A percentile compares a stretch with the other conserved stretches of the same genome.
Evolutionary conservation across 2,797 vertebrate species (phyloP).

Genomic region (Discoglossus pictus): DNA sequence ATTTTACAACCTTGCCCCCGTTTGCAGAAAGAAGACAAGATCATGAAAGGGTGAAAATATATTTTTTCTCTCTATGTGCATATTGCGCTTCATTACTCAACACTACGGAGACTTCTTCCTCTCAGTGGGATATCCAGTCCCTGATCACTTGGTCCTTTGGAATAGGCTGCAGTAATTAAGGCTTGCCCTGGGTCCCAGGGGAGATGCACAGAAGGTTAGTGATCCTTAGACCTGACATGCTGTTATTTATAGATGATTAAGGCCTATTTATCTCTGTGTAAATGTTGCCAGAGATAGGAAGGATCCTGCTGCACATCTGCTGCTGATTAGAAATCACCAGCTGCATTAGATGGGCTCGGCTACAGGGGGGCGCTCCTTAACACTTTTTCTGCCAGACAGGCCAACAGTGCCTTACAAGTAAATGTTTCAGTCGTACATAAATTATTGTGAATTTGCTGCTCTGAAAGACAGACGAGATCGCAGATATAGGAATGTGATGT

Average conservation of each 20-base stretch:
- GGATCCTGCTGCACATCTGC: constrained; percentile 67
- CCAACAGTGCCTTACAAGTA: background rate
- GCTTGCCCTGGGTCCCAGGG: constrained; percentile 61
- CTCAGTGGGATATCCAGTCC: constrained; percentile 46
- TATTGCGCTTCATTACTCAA: background rate
- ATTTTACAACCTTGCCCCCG: constrained; percentile 12
- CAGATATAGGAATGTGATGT: too few species aligned
- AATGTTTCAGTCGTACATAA: too few species aligned
- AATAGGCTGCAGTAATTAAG: constrained; percentile 66
- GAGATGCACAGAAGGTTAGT: constrained; percentile 65
- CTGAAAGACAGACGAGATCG: too few species aligned
- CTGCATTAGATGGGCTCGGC: constrained; percentile 62
- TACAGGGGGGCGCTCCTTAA: constrained; percentile 25
- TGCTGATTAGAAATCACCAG: constrained; percentile 67
- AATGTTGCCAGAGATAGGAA: constrained; percentile 65
- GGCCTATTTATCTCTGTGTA: constrained; percentile 70
- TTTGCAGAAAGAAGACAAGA: background rate
- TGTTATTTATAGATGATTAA: constrained; percentile 73
- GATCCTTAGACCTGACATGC: constrained; percentile 62
- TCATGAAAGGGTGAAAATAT: background rate
- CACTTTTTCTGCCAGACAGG: constrained; percentile 8
- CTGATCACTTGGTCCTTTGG: constrained; percentile 61
- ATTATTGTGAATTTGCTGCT: too few species aligned
- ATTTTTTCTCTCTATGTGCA: background rate
- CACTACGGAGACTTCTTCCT: constrained; percentile 18